phyloP scores from a whole-genome alignment of 2,888 invertebrate species.

The Camponotus fellah region DNA sequence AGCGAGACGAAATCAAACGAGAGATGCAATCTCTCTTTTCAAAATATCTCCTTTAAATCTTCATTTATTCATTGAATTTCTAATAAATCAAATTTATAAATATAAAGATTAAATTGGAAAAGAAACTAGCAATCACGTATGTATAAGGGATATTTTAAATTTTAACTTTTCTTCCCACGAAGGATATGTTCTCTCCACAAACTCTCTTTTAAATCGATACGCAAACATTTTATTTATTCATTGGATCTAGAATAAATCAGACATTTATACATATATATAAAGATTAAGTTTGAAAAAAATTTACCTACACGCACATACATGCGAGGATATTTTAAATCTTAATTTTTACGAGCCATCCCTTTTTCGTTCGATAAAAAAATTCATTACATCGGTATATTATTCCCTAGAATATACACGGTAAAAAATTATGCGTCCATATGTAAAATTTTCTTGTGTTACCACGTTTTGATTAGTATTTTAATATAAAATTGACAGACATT shows the following conservation, averaged over 20 bases:
- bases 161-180: neutral
- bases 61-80: slow-evolving; percentile 1
- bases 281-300: neutral
- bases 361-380: neutral
- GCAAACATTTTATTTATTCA: neutral
- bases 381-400: neutral
- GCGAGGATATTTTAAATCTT: neutral
- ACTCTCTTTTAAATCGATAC: neutral
- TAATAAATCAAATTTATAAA: neutral
- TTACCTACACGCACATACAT: neutral
- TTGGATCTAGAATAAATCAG: neutral
- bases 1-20: neutral
- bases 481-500: too few species aligned
- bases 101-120: too few species aligned
- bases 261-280: too few species aligned
- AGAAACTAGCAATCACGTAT: neutral
- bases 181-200: neutral
- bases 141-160: neutral
- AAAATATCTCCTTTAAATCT: neutral
- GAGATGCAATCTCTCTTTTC: neutral
- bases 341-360: neutral
- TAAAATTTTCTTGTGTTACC: too few species aligned
- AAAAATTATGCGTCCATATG: too few species aligned
- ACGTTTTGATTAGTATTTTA: too few species aligned
- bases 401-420: neutral